Evolutionary conservation across 2,113 vertebrate species (phyloP), one percentile per base, ranked within the genome.

Genomic region (Nesoenas mayeri): DNA sequence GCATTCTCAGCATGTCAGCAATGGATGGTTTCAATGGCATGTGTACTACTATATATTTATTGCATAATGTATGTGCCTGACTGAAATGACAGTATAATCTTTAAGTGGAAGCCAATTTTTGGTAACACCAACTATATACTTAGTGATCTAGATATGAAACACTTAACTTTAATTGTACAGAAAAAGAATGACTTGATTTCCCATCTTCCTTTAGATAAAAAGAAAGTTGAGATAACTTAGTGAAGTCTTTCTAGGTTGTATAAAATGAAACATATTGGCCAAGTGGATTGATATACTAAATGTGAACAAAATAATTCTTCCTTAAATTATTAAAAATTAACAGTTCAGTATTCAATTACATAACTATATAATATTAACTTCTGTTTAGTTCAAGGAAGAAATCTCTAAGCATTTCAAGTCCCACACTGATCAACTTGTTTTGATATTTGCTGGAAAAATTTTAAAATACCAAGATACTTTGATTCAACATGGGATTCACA

Each of bases 391-490:
- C 86, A 98, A 98, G 90, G 98, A 98, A 97, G 98, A 98, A 97
- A 98, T 98, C 78, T 98, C 98, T 79, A 98, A 98, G 88, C 98
- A 96, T 83, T 98, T 98, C 87, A 98, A 98, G 89, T 97, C 98
- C 34, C 98, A 97, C 88, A 97, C 97, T 62, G 98, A 98, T 80
- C 98, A 98, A 78, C 98, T 98, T 96, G 98, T 98, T 58, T 97
- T 98, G 95, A 98, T 98, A 98, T 98, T 98, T 97, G 98, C 98
- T 97, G 98, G 98, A 94, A 98, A 98, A 97, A 98, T 98, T 93
- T 97, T 98, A 92, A 98, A 98, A 97, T 98, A 98, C 96, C 97
- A 98, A 96, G 98, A 98, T 96, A 98, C 98, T 32, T 97, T 98
- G 93, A 98, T 97, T 93, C 98, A 98, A 50, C 98, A 98, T 97